These are phyloP conservation scores for Drosophila albomicans DNA, from an alignment of 1,140 invertebrate species.

Conservation along the genomic window DNA sequence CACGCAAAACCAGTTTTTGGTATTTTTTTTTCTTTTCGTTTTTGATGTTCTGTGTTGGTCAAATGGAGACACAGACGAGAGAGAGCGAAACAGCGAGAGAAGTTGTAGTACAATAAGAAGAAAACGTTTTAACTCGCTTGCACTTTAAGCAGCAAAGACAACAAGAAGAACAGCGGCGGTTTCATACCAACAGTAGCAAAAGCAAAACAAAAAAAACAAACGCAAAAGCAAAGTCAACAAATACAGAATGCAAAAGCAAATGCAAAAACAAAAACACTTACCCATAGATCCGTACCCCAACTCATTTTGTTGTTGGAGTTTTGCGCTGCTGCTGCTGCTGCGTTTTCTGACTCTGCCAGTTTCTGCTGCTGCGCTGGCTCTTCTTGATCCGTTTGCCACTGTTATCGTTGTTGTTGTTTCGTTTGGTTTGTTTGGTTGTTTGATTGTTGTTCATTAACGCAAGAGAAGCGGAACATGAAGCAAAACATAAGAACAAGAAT, in stretches of 20 bases:
- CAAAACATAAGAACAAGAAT: constrained; percentile 30
- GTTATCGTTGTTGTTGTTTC: constrained; percentile 39
- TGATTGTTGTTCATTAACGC: constrained; percentile 53
- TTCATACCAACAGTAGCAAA: constrained; percentile 2
- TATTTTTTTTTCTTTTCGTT: constrained; percentile 54
- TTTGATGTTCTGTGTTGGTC: constrained; percentile 37
- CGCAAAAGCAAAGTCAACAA: neutral
- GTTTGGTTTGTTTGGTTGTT: constrained; percentile 34
- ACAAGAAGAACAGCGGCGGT: constrained; percentile 2
- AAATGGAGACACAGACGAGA: constrained; percentile 20
- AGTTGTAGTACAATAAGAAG: constrained; percentile 18
- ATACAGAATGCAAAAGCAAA: neutral
- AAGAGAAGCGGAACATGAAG: constrained; percentile 45
- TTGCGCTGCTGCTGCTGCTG: constrained; percentile 67
- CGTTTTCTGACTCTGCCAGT: constrained; percentile 66
- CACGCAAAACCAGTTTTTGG: constrained; percentile 75
- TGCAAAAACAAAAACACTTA: constrained; percentile 81
- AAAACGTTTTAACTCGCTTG: constrained; percentile 58
- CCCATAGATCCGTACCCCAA: constrained; percentile 88
- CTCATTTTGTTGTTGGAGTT: constrained; percentile 86
- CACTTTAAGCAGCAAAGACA: constrained; percentile 52
- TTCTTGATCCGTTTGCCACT: constrained; percentile 68
- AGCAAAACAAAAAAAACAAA: neutral
- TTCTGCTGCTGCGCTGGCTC: constrained; percentile 24
- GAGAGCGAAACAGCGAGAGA: constrained; percentile 39